Percentiles rank a stretch among this genome's conserved stretches.
Conservation (phyloP, 2,888 invertebrate species). For the Campoplex capitator region DNA sequence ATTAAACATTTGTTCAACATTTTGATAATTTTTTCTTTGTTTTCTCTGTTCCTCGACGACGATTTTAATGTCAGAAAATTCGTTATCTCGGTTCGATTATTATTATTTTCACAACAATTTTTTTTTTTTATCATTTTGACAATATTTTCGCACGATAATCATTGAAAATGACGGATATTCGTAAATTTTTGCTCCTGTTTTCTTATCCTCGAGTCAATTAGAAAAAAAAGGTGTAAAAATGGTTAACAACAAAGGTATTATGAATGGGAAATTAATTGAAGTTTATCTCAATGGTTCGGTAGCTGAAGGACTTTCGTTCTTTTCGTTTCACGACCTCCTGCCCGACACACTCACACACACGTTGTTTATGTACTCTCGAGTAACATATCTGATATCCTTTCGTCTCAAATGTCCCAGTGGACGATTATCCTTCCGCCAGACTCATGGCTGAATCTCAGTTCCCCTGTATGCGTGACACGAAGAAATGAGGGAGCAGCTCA, state of each 20-base stretch:
- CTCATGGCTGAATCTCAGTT: constrained; percentile 47
- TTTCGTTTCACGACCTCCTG: background rate
- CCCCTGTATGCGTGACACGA: background rate
- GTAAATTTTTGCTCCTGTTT: background rate
- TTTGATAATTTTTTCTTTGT: background rate
- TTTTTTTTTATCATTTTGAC: background rate
- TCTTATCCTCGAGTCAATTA: background rate
- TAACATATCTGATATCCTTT: constrained; percentile 46
- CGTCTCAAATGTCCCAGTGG: constrained; percentile 32
- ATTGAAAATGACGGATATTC: background rate
- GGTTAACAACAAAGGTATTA: background rate
- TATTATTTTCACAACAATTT: background rate
- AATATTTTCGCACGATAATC: no score
- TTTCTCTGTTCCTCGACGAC: background rate
- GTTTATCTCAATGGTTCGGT: background rate
- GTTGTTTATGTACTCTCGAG: constrained; percentile 51
- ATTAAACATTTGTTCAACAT: background rate
- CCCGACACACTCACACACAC: constrained; percentile 10
- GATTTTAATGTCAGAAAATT: background rate
- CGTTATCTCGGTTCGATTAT: background rate
- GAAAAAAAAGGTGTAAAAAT: background rate
- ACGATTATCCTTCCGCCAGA: constrained; percentile 14
- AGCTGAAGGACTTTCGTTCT: background rate
- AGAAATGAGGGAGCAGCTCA: background rate
- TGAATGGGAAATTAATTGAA: background rate